Conservation (phyloP, 2,113 vertebrate species). For the Sorex araneus region DNA sequence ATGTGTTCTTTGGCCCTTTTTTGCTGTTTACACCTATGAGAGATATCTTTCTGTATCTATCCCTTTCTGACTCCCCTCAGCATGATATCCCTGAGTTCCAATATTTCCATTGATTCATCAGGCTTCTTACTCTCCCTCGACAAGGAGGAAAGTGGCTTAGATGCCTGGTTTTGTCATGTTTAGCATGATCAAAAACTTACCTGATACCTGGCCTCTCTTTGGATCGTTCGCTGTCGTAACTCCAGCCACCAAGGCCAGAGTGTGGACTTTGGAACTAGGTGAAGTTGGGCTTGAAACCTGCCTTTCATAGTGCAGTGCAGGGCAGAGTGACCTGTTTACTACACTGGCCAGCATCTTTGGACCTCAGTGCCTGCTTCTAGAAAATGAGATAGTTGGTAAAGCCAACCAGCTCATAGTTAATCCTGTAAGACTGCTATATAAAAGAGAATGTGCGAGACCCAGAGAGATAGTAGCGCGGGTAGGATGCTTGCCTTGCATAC, state of each 20-base stretch:
- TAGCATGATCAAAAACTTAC: neutral
- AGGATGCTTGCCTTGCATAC: too few relatives aligned
- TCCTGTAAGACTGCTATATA: too few relatives aligned
- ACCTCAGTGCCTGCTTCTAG: neutral
- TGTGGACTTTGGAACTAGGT: neutral
- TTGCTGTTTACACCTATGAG: too few relatives aligned
- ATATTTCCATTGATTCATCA: neutral
- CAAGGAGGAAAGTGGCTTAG: neutral
- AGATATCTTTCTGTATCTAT: too few relatives aligned
- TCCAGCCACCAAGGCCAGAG: neutral
- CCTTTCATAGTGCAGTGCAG: neutral
- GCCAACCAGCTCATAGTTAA: neutral
- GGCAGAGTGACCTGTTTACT: neutral
- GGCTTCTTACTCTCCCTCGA: neutral
- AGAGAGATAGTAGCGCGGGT: too few relatives aligned
- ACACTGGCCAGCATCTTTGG: neutral
- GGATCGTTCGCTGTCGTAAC: neutral
- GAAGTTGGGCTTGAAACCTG: neutral
- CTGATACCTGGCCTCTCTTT: neutral
- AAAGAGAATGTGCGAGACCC: neutral
- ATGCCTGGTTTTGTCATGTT: neutral
- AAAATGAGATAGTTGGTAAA: neutral
- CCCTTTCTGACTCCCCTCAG: too few relatives aligned
- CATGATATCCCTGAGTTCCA: neutral
- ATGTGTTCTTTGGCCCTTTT: too few relatives aligned